Percentiles rank a stretch among this genome's conserved stretches.
phyloP scores from a whole-genome alignment of 2,888 invertebrate species.

The Apamea sordens region DNA sequence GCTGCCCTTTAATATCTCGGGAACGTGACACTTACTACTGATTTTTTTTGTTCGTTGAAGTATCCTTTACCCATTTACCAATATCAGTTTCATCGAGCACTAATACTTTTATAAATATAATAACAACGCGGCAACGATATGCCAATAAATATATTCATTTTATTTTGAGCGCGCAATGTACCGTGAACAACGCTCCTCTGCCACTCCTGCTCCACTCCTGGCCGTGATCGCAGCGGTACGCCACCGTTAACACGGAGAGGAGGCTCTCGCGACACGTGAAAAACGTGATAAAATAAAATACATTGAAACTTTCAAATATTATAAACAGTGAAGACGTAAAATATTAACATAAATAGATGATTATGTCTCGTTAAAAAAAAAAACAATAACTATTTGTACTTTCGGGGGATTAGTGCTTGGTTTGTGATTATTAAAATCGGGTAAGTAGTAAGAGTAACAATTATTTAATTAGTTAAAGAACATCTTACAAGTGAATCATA shows the following conservation, averaged over 20 bases:
- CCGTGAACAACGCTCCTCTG: not conserved
- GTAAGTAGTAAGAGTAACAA: constrained; percentile 4
- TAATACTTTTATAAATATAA: not conserved
- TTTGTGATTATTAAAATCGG: not conserved
- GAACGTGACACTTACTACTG: not conserved
- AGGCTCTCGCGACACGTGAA: not conserved
- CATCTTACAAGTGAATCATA: not conserved
- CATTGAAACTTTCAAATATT: not conserved
- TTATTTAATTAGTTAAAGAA: not conserved
- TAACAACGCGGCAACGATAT: not conserved
- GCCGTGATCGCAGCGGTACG: not conserved
- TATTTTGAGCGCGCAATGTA: not conserved
- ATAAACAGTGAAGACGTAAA: constrained; percentile 8
- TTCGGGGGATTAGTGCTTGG: not conserved
- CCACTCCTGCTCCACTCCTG: no score
- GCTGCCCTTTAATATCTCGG: not conserved
- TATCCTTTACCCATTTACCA: not conserved
- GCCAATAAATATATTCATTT: not conserved
- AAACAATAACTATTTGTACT: not conserved
- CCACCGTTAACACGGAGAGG: not conserved
- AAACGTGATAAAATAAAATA: not conserved
- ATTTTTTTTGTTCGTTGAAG: not conserved
- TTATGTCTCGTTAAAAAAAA: no score
- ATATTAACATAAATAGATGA: not conserved
- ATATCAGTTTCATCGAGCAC: not conserved